phyloP scores from a whole-genome alignment of 2,113 vertebrate genomes.

The Condylura cristata region DNA sequence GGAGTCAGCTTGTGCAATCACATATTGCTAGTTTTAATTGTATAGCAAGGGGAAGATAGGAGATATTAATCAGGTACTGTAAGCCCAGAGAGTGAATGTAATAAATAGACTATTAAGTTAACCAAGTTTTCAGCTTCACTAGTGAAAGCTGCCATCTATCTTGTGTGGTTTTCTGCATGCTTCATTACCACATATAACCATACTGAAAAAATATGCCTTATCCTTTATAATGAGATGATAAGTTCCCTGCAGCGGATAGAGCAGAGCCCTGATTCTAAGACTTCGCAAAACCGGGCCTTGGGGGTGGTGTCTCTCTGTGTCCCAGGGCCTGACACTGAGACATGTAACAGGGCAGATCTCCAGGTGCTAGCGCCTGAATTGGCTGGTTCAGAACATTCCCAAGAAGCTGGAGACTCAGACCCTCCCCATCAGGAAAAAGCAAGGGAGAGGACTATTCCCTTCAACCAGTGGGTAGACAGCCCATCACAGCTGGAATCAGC shows the following conservation, averaged over 20 bases:
- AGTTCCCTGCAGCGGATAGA: constrained; percentile 76
- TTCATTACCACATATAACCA: constrained; percentile 88
- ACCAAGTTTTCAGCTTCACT: constrained; percentile 87
- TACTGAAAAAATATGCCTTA: constrained; percentile 83
- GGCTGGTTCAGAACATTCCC: not conserved
- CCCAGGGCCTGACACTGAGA: constrained; percentile 55
- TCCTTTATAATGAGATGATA: constrained; percentile 86
- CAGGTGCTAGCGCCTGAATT: constrained; percentile 65
- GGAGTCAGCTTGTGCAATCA: not conserved
- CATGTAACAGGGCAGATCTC: constrained; percentile 60
- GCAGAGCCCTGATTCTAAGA: constrained; percentile 66
- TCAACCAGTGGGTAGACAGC: not conserved
- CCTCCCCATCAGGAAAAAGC: not conserved
- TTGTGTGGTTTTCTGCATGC: constrained; percentile 85
- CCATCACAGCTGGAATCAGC: not conserved
- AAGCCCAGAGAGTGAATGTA: constrained; percentile 81
- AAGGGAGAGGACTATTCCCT: not conserved
- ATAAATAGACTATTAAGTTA: constrained; percentile 90
- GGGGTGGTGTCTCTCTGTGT: constrained; percentile 9
- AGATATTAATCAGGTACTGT: constrained; percentile 76
- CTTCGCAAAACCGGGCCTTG: not conserved
- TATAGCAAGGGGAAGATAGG: constrained; percentile 58
- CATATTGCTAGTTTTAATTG: constrained; percentile 80
- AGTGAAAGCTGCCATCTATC: constrained; percentile 86
- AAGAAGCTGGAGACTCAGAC: not conserved